These are phyloP conservation scores for Malthinus seriepunctatus DNA, from an alignment of 2,888 invertebrate species.

Conservation along the genomic window DNA sequence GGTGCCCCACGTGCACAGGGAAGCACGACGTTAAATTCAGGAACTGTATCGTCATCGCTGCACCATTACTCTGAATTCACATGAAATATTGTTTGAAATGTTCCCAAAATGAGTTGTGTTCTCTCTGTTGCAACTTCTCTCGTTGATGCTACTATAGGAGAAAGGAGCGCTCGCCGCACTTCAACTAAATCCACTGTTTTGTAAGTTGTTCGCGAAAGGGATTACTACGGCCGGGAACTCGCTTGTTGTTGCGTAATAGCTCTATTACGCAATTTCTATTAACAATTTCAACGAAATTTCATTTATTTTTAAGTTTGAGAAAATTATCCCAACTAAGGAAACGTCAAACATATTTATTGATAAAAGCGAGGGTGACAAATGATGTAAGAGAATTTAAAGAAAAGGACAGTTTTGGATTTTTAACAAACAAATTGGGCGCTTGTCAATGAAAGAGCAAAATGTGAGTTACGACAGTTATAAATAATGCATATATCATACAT, in stretches of 20 bases:
- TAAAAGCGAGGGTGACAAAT: conserved; percentile 20
- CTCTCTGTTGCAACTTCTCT: conserved; percentile 23
- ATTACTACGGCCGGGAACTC: conserved; percentile 20
- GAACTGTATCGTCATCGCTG: conserved; percentile 34
- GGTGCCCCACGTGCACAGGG: conserved; percentile 30
- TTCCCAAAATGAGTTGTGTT: conserved; percentile 20
- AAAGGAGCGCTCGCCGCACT: conserved; percentile 10
- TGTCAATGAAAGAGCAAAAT: conserved; percentile 15
- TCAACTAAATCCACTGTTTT: conserved; percentile 21
- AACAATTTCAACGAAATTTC: conserved; percentile 17
- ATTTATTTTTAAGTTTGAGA: neutral
- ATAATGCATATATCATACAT: conserved; percentile 24
- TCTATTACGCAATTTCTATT: conserved; percentile 20
- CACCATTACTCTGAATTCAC: conserved; percentile 32
- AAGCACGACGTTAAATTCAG: conserved; percentile 29
- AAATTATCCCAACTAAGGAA: neutral
- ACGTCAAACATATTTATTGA: conserved; percentile 2
- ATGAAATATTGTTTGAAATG: conserved; percentile 31
- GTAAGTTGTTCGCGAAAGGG: conserved; percentile 25
- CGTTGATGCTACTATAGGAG: conserved; percentile 1
- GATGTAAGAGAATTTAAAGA: conserved; percentile 13
- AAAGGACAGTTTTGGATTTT: conserved; percentile 15
- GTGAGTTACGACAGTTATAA: conserved; percentile 19
- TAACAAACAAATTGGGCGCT: conserved; percentile 18
- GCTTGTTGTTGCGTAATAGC: conserved; percentile 25